Evolutionary conservation across 2,113 vertebrate species (phyloP), one percentile per base, ranked within the genome.

Genomic region (Lanius ludovicianus): DNA sequence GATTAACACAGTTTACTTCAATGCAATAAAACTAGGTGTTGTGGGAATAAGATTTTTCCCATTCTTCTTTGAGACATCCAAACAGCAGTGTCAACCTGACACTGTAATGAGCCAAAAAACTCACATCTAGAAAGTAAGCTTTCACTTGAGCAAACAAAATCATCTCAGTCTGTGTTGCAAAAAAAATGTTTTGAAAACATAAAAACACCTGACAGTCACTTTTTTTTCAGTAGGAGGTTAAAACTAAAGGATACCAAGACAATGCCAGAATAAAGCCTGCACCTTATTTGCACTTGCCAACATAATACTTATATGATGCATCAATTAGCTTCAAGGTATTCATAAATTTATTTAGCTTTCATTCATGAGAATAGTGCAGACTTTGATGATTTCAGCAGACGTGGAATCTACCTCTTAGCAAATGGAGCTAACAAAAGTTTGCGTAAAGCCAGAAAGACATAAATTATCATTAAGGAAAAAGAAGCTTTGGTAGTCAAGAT

Each of bases 61-160:
- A 75, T 92, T 96, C 60, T 94, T 90, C 27, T 87, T 73, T 93
- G 84, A 95, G 78, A 94, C 80, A 93, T 85, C 18, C 49, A 91
- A 84, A 86, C 41, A 95, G 62, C 62, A 93, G 53, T 77, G 89
- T 87, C 59, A 97, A 60, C 73, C 89, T 96, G 81, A 96, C 84
- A 91, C 16, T 90, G 52, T 67, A 93, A 80, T 68, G 42, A 91
- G 33, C 89, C 80, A 94, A 92, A 97, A 93, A 82, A 19, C 5
- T 10, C 62, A 39, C 20, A 89, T 47, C n/a, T 88, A n/a, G 77
- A 57, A 96, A 92, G 53, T 37, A 86, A 82, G 9, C 13, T 96
- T 96, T 92, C 47, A 50, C 11, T 95, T 90, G 35, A 89, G 46
- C 42, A 96, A 92, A 87, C 6, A 92, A 65, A 95, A 90, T 68